Conservation (phyloP, 1,140 invertebrate species). For the Scaptomyza montana region DNA sequence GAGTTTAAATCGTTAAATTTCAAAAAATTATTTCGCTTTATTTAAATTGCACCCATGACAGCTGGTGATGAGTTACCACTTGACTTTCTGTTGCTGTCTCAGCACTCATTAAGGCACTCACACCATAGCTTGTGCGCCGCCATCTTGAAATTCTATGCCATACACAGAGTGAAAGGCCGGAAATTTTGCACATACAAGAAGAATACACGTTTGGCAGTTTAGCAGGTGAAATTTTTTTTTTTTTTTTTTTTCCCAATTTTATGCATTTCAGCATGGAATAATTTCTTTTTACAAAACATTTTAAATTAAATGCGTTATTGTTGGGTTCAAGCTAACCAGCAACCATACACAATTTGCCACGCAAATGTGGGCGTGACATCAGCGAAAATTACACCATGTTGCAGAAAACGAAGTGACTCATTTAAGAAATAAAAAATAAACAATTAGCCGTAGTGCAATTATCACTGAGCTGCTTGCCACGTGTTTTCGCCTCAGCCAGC, state of each 20-base stretch:
- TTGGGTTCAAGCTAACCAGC: constrained; percentile 6
- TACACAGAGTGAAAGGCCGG: constrained; percentile 47
- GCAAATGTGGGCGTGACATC: constrained; percentile 54
- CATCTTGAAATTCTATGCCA: constrained; percentile 70
- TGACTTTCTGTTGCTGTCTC: constrained; percentile 41
- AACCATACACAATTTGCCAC: constrained; percentile 23
- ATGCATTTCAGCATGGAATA: not conserved
- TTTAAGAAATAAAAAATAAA: constrained; percentile 16
- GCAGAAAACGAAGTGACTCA: constrained; percentile 33
- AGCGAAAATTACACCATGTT: constrained; percentile 63
- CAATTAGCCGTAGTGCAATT: constrained; percentile 21
- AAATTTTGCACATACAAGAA: constrained; percentile 47
- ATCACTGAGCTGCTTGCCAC: constrained; percentile 54
- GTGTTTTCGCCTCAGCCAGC: constrained; percentile 56
- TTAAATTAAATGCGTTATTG: not conserved
- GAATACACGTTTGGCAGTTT: constrained; percentile 46
- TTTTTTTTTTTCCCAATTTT: not conserved
- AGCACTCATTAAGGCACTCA: constrained; percentile 46
- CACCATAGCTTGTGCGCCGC: constrained; percentile 46
- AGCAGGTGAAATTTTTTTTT: not conserved
- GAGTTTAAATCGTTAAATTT: constrained; percentile 7
- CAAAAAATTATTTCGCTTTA: constrained; percentile 21
- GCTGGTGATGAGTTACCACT: not conserved
- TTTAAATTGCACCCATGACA: constrained; percentile 11
- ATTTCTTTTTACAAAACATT: not conserved